Base-by-base conservation (phyloP, 1,140 invertebrate genomes). In the Trichogramma pretiosum region DNA sequence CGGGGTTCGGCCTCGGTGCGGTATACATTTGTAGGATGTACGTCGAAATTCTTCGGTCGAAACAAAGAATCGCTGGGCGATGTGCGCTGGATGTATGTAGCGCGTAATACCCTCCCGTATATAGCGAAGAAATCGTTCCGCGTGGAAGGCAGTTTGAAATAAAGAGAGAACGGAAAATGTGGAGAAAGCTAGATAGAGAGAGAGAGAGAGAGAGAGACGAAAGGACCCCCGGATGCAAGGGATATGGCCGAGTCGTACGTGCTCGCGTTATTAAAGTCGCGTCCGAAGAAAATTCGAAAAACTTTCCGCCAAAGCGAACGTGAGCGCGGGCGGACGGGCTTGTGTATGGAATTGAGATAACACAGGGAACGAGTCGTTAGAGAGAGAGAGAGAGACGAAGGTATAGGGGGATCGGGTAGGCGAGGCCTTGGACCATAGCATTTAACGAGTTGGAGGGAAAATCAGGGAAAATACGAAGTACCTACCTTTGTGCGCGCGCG, bases 221-320 rank as follows among this genome's bases (percentile, higher is more conserved):
- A 43, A 57, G 52, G 46, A 35, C 43, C n/a, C n/a, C 34, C 28
- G 42, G 30, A 46, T 39, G 40, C 13, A 26, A 33, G 26, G 51
- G 47, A 47, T 52, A 54, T 54, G 56, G 49, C 50, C 48, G 41
- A 41, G 48, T 42, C 46, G 46, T 51, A 68, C 66, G 66, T 70
- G 66, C 54, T 56, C 44, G 61, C 42, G 52, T 67, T 68, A 59
- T 63, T 63, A 68, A 70, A 56, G 56, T 54, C 32, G 14, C 5
- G 42, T 36, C 38, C 22, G 18, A 43, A 41, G 32, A 24, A 43
- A 50, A 21, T 36, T 21, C 10, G 46, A 45, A 47, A 37, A n/a
- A n/a, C n/a, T n/a, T n/a, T n/a, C n/a, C n/a, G n/a, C n/a, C n/a
- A n/a, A n/a, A n/a, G n/a, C n/a, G n/a, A n/a, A n/a, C n/a, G n/a